A percentile compares a stretch with the other conserved stretches of the same genome.
These are phyloP conservation scores for Mastacembelus armatus DNA, from an alignment of 2,797 vertebrate genomes.

Conservation along the genomic window DNA sequence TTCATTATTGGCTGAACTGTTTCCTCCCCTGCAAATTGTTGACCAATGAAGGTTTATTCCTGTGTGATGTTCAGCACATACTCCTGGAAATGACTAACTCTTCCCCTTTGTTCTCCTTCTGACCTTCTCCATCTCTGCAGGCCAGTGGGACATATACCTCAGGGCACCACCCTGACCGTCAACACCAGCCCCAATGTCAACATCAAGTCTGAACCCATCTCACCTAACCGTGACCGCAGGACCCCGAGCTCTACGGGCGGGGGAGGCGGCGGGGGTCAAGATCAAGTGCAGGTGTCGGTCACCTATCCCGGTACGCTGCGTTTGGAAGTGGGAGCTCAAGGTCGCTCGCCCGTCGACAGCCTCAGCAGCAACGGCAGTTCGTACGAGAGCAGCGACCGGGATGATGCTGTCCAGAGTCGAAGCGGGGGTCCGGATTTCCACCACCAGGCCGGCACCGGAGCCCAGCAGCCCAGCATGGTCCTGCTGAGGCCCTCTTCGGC, in stretches of 20 bases:
- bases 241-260: constrained; percentile 84
- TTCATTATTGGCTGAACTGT: constrained; percentile 22
- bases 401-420: constrained; percentile 88
- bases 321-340: constrained; percentile 80
- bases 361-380: constrained; percentile 96
- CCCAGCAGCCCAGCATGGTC: constrained; percentile 83
- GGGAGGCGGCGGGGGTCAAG: constrained; percentile 5
- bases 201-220: constrained; percentile 97
- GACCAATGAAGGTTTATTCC: constrained; percentile 6
- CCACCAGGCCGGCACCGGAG: constrained; percentile 67
- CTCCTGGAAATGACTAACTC: neutral
- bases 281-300: constrained; percentile 57
- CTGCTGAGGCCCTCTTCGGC: constrained; percentile 86
- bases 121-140: constrained; percentile 66
- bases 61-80: neutral
- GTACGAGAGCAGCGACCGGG: constrained; percentile 93
- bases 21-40: constrained; percentile 37
- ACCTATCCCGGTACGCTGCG: constrained; percentile 82
- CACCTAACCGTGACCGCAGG: constrained; percentile 92
- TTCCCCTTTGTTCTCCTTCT: neutral
- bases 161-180: constrained; percentile 90
- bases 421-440: constrained; percentile 86
- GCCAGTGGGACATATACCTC: constrained; percentile 90
- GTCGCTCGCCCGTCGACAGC: constrained; percentile 92
- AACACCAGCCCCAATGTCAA: constrained; percentile 94